Evolutionary conservation across 2,797 vertebrate genomes (phyloP), one percentile per base, ranked within the genome.

Genomic region (Poeciliopsis turneri): DNA sequence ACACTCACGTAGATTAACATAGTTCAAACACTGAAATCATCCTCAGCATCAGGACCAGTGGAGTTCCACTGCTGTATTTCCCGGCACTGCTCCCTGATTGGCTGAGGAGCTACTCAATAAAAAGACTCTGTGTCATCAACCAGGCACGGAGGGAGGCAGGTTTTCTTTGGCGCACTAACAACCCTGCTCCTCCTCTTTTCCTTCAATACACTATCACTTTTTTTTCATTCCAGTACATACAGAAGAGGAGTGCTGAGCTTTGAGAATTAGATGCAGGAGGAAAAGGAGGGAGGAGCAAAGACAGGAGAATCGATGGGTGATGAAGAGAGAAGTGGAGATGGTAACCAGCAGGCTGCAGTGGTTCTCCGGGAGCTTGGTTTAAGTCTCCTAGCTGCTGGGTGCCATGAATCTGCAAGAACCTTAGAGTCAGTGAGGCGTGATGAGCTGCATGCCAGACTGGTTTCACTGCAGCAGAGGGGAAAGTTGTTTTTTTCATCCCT

Each of bases 61-160:
- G 92, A 77, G 92, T 82, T 94, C 86, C 90, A 86, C 94, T 95
- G 95, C 95, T 96, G 95, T 95, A 94, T 95, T 95, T 95, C 92
- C 94, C 94, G 93, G 94, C 91, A 92, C 93, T 92, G 92, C 72
- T 43, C 41, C 36, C 87, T 94, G 90, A 96, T 96, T 96, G 95
- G 96, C 77, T 87, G 78, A 87, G 33, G 74, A 87, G 83, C 86
- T 68, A 76, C 91, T 95, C 94, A 93, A 90, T 93, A 93, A 94
- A 93, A 94, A 84, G 71, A 77, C 81, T 84, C 47, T 89, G 84
- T 77, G 83, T 90, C 90, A 93, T 89, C 90, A 92, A 88, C 93
- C 92, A 93, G 93, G 72, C 69, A 70, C 39, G 66, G 76, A 79
- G 80, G 80, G 79, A 82, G 79, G 1, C 45, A 59, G 78, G 74